Percentiles rank a stretch among this genome's conserved stretches.
These are phyloP conservation scores for Hyla sarda DNA, from an alignment of 2,113 vertebrate genomes.

Conservation along the genomic window DNA sequence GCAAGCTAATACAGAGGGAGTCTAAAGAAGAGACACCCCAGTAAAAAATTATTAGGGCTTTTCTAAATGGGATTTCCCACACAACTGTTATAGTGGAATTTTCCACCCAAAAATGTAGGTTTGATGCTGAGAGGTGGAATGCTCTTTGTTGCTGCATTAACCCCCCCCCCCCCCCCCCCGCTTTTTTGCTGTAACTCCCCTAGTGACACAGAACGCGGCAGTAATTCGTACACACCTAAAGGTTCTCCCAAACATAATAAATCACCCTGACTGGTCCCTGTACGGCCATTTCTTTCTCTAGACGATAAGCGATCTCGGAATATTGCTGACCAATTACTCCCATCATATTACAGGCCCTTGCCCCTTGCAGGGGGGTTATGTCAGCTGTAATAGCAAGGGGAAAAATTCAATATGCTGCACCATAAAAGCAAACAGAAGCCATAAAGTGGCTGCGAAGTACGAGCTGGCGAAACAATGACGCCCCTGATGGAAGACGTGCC, in stretches of 20 bases:
- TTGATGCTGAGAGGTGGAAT: no score
- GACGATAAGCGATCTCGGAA: background rate
- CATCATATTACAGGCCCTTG: constrained; percentile 9
- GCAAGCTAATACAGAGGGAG: no score
- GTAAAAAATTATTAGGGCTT: no score
- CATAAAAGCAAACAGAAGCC: constrained; percentile 53
- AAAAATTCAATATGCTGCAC: constrained; percentile 45
- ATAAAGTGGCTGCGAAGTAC: constrained; percentile 58
- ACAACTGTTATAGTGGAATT: no score
- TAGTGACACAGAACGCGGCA: background rate
- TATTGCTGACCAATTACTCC: constrained; percentile 31
- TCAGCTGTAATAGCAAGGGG: background rate
- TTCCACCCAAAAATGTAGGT: no score
- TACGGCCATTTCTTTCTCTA: background rate
- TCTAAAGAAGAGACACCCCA: no score
- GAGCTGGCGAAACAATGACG: constrained; percentile 50
- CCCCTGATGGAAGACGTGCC: constrained; percentile 48
- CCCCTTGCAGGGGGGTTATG: constrained; percentile 19
- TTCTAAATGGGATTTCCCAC: no score
- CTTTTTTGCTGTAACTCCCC: background rate
- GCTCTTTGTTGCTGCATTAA: no score
- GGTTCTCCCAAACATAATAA: background rate
- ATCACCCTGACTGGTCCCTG: background rate
- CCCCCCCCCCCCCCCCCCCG: no score
- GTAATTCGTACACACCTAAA: background rate